Conservation (phyloP, 2,888 invertebrate species). For the Lasioglossum lativentre region DNA sequence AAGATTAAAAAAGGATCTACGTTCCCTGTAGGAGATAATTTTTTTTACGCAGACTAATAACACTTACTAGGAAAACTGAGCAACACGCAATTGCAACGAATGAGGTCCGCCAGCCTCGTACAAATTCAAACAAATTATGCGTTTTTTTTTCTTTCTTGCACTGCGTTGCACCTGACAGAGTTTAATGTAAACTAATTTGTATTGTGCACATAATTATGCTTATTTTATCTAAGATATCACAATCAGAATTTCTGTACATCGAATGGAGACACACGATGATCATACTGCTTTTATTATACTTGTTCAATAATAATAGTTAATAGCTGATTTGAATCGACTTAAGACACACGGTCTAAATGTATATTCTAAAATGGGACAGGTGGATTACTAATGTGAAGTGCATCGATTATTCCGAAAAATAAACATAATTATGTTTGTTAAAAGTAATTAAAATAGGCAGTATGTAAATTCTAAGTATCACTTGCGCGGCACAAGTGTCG, state of each 20-base stretch:
- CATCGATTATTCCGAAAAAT: constrained; percentile 13
- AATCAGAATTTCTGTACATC: constrained; percentile 15
- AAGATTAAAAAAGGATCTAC: not conserved
- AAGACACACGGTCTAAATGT: not conserved
- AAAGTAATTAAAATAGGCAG: constrained; percentile 17
- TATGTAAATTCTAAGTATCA: constrained; percentile 1
- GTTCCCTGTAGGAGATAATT: not conserved
- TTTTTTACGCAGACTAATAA: not conserved
- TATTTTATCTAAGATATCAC: constrained; percentile 16
- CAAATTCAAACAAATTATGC: not conserved
- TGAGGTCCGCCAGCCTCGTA: constrained; percentile 36
- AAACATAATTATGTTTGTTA: constrained; percentile 40
- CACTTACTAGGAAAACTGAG: not conserved
- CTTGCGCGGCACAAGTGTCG: not conserved
- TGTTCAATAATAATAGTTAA: not conserved
- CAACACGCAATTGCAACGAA: not conserved
- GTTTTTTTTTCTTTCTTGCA: not conserved
- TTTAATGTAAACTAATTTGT: constrained; percentile 46
- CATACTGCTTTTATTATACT: constrained; percentile 11
- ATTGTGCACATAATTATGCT: constrained; percentile 34
- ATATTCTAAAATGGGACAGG: not conserved
- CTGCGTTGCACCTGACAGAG: not conserved
- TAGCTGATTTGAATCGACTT: not conserved
- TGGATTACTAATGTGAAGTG: not conserved
- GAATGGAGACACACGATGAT: constrained; percentile 15